Evolutionary conservation across 1,140 invertebrate species (phyloP).

Genomic region (Panagrolaimus sp.): DNA sequence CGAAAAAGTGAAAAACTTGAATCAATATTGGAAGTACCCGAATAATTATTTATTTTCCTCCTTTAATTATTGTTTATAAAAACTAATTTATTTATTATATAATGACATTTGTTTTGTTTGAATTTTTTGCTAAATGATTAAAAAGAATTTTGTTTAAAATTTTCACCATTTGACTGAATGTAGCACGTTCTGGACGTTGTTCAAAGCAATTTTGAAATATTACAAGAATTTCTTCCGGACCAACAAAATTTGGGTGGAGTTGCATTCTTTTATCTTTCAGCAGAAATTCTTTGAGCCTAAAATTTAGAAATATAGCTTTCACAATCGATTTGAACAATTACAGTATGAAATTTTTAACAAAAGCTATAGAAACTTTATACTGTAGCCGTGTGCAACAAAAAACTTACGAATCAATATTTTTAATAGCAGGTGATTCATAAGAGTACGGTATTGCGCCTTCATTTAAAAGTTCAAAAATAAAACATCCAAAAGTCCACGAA

Average conservation of each 20-base stretch:
- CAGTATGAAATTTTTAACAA: no score
- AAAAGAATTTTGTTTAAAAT: neutral
- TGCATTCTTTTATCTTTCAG: neutral
- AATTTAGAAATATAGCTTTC: neutral
- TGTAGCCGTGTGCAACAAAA: neutral
- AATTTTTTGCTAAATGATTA: neutral
- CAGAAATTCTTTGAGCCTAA: neutral
- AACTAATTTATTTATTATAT: no score
- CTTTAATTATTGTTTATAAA: no score
- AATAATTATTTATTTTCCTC: no score
- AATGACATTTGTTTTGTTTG: no score
- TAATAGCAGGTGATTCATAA: neutral
- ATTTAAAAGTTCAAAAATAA: slow-evolving; percentile 2
- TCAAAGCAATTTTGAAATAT: slow-evolving; percentile 7
- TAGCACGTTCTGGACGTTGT: neutral
- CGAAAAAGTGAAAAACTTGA: no score
- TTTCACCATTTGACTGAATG: neutral
- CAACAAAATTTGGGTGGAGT: neutral
- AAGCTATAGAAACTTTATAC: no score
- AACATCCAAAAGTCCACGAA: neutral
- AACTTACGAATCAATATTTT: slow-evolving; percentile 8
- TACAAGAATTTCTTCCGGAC: neutral
- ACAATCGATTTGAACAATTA: no score
- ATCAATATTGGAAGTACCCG: no score
- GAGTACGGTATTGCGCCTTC: neutral